These are phyloP conservation scores for Melanogrammus aeglefinus DNA, from an alignment of 2,797 vertebrate species.

Conservation along the genomic window DNA sequence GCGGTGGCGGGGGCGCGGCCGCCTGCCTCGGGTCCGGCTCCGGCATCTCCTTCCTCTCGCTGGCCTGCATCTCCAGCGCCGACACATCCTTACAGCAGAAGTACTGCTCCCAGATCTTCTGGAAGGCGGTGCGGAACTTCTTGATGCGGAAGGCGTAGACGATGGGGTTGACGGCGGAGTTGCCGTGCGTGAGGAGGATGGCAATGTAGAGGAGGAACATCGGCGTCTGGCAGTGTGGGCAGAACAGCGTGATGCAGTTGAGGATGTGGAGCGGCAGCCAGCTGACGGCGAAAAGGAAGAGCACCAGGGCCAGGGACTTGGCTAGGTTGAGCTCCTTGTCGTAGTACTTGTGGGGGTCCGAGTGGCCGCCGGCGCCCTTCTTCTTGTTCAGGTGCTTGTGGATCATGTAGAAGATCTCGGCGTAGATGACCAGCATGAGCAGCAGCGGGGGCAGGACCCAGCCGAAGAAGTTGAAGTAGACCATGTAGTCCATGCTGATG, in stretches of 20 bases:
- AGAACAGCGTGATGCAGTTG: constrained; percentile 94
- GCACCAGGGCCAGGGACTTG: constrained; percentile 91
- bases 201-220: constrained; percentile 82
- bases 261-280: constrained; percentile 96
- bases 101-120: constrained; percentile 91
- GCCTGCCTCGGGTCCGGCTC: constrained; percentile 33
- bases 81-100: constrained; percentile 82
- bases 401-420: constrained; percentile 97
- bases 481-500: constrained; percentile 99
- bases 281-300: constrained; percentile 89
- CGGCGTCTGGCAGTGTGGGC: constrained; percentile 76
- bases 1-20: not conserved
- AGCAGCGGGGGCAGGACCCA: constrained; percentile 94
- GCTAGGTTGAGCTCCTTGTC: constrained; percentile 96
- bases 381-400: constrained; percentile 91
- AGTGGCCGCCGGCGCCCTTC: constrained; percentile 80
- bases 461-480: constrained; percentile 97
- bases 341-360: constrained; percentile 90
- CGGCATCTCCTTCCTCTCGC: constrained; percentile 65
- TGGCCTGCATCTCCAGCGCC: constrained; percentile 58
- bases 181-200: constrained; percentile 94
- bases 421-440: constrained; percentile 91
- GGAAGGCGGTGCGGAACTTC: constrained; percentile 91
- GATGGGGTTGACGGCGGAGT: constrained; percentile 97
- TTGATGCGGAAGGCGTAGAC: constrained; percentile 95